Evolutionary conservation across 2,888 invertebrate species (phyloP).

Genomic region (Ornithoptera priamus): DNA sequence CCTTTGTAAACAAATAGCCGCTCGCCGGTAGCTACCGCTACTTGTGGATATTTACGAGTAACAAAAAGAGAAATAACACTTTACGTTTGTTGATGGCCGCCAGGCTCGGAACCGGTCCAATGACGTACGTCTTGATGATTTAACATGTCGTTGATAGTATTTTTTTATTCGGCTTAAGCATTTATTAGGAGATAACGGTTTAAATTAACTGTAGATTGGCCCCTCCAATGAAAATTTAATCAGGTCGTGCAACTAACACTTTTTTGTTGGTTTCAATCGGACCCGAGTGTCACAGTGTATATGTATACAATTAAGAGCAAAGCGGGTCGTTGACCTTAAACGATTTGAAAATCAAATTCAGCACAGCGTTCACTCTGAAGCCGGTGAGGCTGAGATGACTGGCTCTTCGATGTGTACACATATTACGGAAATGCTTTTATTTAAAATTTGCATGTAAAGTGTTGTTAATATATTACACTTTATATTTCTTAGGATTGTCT

Average conservation of each 20-base stretch:
- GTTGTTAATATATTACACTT: too few relatives aligned
- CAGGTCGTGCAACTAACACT: background rate
- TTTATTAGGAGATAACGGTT: conserved; percentile 13
- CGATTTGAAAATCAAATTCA: too few relatives aligned
- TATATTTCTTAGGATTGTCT: too few relatives aligned
- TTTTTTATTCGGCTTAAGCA: conserved; percentile 2
- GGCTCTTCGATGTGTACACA: too few relatives aligned
- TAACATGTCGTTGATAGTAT: conserved; percentile 9
- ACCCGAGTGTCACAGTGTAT: too few relatives aligned
- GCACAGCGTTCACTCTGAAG: too few relatives aligned
- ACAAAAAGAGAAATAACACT: conserved; percentile 17
- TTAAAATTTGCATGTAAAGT: too few relatives aligned
- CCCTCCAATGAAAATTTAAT: background rate
- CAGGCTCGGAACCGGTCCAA: conserved; percentile 16
- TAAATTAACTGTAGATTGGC: conserved; percentile 20
- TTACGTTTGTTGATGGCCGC: conserved; percentile 5
- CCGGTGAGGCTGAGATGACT: too few relatives aligned
- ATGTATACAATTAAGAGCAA: too few relatives aligned
- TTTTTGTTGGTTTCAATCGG: background rate
- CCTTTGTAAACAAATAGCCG: conserved; percentile 4
- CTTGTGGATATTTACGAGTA: conserved; percentile 17
- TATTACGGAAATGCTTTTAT: too few relatives aligned
- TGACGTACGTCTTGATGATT: conserved; percentile 12
- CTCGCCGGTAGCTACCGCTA: conserved; percentile 3
- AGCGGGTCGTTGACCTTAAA: too few relatives aligned